phyloP scores from a whole-genome alignment of 2,888 invertebrate species.

The Chymomyza caudatula region DNA sequence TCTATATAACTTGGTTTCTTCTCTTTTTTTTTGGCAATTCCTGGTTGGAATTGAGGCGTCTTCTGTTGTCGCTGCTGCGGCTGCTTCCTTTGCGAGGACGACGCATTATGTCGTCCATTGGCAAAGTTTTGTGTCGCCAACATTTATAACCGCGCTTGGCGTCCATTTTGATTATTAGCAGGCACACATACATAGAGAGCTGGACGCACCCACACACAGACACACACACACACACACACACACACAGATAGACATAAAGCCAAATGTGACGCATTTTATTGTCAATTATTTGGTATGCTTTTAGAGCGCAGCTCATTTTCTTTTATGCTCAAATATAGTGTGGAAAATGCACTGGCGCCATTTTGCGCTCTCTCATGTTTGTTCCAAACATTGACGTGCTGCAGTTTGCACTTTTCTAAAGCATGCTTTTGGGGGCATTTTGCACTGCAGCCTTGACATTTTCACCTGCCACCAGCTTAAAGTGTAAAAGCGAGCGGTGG shows the following conservation, averaged over 20 bases:
- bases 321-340: slow-evolving; percentile 28
- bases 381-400: background rate
- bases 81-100: slow-evolving; percentile 24
- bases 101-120: slow-evolving; percentile 61
- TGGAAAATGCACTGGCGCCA: slow-evolving; percentile 31
- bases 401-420: background rate
- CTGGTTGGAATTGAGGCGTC: slow-evolving; percentile 8
- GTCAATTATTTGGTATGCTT: slow-evolving; percentile 19
- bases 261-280: slow-evolving; percentile 39
- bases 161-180: slow-evolving; percentile 70
- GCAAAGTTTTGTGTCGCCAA: slow-evolving; percentile 64
- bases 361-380: background rate
- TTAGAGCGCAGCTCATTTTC: background rate
- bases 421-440: background rate
- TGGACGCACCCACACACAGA: slow-evolving; percentile 4
- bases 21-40: slow-evolving; percentile 7
- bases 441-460: slow-evolving; percentile 32
- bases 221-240: background rate
- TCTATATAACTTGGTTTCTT: slow-evolving; percentile 1
- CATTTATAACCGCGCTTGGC: slow-evolving; percentile 56
- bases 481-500: too few relatives aligned
- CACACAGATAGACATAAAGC: background rate
- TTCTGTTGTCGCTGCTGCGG: slow-evolving; percentile 29
- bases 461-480: background rate
- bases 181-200: slow-evolving; percentile 21